Base-by-base conservation (phyloP, 2,888 invertebrate species). In the Tachystola acroxantha region DNA sequence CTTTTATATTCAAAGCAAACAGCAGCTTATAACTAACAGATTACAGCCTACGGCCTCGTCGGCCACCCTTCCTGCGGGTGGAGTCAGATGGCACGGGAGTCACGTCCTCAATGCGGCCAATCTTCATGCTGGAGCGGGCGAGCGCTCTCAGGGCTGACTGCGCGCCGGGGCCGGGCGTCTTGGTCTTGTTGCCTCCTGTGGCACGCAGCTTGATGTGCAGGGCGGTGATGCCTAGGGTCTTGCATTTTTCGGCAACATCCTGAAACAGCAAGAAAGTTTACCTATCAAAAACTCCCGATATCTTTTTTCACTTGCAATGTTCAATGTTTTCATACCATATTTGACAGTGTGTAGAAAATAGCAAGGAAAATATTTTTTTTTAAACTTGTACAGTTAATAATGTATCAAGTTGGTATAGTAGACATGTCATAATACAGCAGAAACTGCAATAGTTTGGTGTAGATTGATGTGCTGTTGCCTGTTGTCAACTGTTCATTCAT, bases 221-320 rank as follows among this genome's bases (percentile, higher is more conserved):
- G 7, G 99, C 99, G 43, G 96, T 99, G 73, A 99, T 99, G 36
- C 99, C 99, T 36, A 99, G 90, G 25, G 92, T 89, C 87, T 98
- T 99, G 89, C 99, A 99, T 70, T 97, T 97, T 73, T 99, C 99
- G 58, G 99, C 98, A 42, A 99, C 99, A 90, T 99, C 99, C 95
- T 95, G 64, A 25, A 71, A 57, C 37, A 46, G 28, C 20, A 20
- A 20, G 9, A 20, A 2, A 20, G n/a, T n/a, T n/a, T n/a, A n/a
- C n/a, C n/a, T n/a, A n/a, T n/a, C n/a, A n/a, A n/a, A n/a, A n/a
- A n/a, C n/a, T n/a, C n/a, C n/a, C n/a, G n/a, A n/a, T n/a, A n/a
- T n/a, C n/a, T n/a, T n/a, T n/a, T n/a, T n/a, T n/a, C n/a, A n/a
- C n/a, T n/a, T n/a, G n/a, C n/a, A n/a, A n/a, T n/a, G n/a, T n/a